phyloP scores from a whole-genome alignment of 2,113 vertebrate genomes.

The Rallus limicola region DNA sequence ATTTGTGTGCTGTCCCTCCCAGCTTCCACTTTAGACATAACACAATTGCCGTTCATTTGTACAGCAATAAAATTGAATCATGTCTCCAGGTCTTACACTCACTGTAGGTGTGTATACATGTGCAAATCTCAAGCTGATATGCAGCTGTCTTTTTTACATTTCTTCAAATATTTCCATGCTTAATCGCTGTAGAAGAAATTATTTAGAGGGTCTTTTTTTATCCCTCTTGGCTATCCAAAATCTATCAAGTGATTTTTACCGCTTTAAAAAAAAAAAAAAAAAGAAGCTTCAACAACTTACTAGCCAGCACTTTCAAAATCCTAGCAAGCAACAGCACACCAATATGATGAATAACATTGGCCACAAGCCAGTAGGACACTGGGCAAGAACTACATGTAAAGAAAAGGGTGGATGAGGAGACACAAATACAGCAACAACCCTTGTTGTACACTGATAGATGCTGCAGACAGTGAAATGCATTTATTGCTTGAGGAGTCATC shows the following conservation, averaged over 20 bases:
- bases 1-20: background rate
- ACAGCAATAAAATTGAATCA: background rate
- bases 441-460: fast-evolving
- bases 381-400: background rate
- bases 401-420: background rate
- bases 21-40: background rate
- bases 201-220: background rate
- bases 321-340: background rate
- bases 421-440: background rate
- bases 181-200: background rate
- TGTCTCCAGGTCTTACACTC: background rate
- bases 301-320: background rate
- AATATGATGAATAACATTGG: background rate
- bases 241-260: background rate
- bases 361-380: background rate
- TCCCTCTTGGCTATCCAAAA: background rate
- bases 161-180: background rate
- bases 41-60: background rate
- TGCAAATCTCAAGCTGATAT: background rate
- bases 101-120: background rate
- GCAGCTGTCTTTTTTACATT: background rate
- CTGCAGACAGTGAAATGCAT: background rate
- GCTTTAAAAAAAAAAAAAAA: background rate
- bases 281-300: background rate
- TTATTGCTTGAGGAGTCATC: background rate